phyloP scores from a whole-genome alignment of 2,113 vertebrate species.

The Nanorana parkeri region DNA sequence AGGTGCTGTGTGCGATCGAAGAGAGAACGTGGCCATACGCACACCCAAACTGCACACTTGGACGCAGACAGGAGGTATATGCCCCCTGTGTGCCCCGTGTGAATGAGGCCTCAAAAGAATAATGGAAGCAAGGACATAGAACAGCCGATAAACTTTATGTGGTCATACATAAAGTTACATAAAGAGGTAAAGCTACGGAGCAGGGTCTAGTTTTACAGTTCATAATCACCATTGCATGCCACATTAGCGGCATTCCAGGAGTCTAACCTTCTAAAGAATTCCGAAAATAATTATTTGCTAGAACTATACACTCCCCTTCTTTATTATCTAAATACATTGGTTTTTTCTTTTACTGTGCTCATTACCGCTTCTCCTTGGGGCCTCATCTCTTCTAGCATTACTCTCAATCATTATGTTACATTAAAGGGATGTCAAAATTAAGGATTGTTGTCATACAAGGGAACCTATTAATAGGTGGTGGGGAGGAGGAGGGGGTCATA shows the following conservation, averaged over 20 bases:
- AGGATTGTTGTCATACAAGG: not conserved
- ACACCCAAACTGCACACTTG: too few relatives aligned
- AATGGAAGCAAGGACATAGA: too few relatives aligned
- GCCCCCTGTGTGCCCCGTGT: too few relatives aligned
- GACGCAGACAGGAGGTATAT: too few relatives aligned
- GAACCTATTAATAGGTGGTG: not conserved
- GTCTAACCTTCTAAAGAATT: not conserved
- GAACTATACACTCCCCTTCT: too few relatives aligned
- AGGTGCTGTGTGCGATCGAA: too few relatives aligned
- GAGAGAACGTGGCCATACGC: too few relatives aligned
- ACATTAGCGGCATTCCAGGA: constrained; percentile 10
- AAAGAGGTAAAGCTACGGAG: not conserved
- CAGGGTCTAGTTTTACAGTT: constrained; percentile 3
- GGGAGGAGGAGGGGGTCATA: not conserved
- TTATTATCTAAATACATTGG: too few relatives aligned
- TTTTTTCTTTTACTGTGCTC: too few relatives aligned
- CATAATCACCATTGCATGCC: not conserved
- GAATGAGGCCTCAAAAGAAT: too few relatives aligned
- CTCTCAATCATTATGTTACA: not conserved
- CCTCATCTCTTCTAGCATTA: not conserved
- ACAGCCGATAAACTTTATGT: not conserved
- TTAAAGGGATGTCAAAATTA: not conserved
- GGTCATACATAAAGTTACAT: not conserved
- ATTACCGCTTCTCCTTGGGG: not conserved
- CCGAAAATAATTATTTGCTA: not conserved